A percentile compares a stretch with the other conserved stretches of the same genome.
Conservation (phyloP, 2,888 invertebrate species). For the Oscheius sp. region DNA sequence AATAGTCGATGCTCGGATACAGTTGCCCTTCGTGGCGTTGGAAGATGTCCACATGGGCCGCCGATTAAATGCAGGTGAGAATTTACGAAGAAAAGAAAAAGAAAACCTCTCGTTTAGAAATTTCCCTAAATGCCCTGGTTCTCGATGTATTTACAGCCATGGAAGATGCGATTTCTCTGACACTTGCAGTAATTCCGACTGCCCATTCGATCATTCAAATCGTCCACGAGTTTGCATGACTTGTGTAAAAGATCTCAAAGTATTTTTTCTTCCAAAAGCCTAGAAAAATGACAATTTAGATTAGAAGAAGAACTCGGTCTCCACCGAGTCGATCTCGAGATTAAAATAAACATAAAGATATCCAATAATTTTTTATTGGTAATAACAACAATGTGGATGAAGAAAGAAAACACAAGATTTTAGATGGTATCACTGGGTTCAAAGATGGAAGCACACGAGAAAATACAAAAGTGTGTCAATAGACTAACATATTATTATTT, state of each 20-base stretch:
- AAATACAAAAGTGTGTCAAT: no score
- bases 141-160: slow-evolving; percentile 53
- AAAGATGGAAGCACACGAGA: no score
- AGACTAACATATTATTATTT: no score
- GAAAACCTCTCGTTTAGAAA: no score
- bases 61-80: slow-evolving; percentile 50
- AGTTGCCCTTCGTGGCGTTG: slow-evolving; percentile 48
- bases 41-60: slow-evolving; percentile 53
- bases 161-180: slow-evolving; percentile 43
- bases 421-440: no score
- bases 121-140: slow-evolving; percentile 52
- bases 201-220: slow-evolving; percentile 54
- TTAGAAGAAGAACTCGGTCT: neutral
- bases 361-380: no score
- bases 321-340: slow-evolving; percentile 11
- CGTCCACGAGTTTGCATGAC: slow-evolving; percentile 51
- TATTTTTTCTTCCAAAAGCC: no score
- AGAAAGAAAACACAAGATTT: no score
- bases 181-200: slow-evolving; percentile 43
- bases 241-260: slow-evolving; percentile 51
- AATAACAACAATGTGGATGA: no score
- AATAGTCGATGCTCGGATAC: neutral
- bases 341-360: neutral
- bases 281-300: neutral
- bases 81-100: neutral